Evolutionary conservation across 2,797 vertebrate species (phyloP), one percentile per base, ranked within the genome.

Genomic region (Menidia menidia): DNA sequence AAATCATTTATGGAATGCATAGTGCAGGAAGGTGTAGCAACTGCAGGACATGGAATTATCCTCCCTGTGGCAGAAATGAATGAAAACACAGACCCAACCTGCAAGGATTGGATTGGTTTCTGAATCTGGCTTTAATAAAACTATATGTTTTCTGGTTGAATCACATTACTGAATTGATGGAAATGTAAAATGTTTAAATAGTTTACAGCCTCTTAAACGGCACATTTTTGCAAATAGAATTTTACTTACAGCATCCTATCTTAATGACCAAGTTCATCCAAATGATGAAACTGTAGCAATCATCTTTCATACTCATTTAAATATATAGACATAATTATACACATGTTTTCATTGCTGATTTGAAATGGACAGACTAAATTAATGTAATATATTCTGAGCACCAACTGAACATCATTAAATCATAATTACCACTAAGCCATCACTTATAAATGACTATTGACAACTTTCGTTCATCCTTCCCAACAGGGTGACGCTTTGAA

Each of bases 21-120:
- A 60, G 55, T 44, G 42, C 65, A 57, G 58, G 47, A 71, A 64
- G 31, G 47, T 44, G 58, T 15, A 47, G 48, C 50, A 56, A 64
- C 6, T 47, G 39, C 16, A 19, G 44, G 42, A 53, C 69, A 65
- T 74, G 55, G 68, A 87, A 70, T 68, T 67, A 50, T 80, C 63
- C 59, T 62, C 73, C 83, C 82, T 71, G 55, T 64, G 72, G 83
- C 77, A 60, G 84, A 78, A 85, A 73, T 85, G 78, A 85, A 75
- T 75, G 80, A 76, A 80, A 83, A 81, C 63, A 84, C 78, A 74
- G 35, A 80, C 30, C 31, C 11, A 45, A 60, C 11, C 73, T 80
- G 71, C 69, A 75, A 19, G 54, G 83, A 82, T 81, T 77, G 64
- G 71, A 81, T 83, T 80, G 82, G 70, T 83, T 83, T 91, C 83